Evolutionary conservation across 1,140 invertebrate species (phyloP).

Genomic region (Aleiodes sp.): DNA sequence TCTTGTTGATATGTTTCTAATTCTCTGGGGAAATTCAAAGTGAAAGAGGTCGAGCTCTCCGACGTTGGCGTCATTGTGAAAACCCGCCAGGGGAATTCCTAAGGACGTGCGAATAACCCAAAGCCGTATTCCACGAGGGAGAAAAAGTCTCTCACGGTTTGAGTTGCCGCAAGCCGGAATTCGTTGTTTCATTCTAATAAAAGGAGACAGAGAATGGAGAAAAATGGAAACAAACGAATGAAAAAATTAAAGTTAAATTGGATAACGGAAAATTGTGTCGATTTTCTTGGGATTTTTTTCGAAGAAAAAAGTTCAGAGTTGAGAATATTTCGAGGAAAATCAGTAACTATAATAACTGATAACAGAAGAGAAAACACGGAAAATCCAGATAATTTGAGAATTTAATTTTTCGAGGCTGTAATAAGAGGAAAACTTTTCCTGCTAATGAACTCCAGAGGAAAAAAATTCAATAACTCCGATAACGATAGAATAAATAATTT

Average conservation of each 20-base stretch:
- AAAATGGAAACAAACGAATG: conserved; percentile 2
- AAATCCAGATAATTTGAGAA: no score
- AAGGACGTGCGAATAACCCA: conserved; percentile 23
- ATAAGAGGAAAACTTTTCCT: no score
- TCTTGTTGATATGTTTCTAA: background rate
- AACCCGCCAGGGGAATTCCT: conserved; percentile 28
- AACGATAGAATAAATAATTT: no score
- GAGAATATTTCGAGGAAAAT: no score
- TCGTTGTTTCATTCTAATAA: background rate
- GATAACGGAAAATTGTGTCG: background rate
- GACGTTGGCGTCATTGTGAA: conserved; percentile 11
- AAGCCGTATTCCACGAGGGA: conserved; percentile 1
- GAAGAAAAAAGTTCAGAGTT: no score
- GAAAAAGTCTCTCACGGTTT: conserved; percentile 24
- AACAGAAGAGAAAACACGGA: no score
- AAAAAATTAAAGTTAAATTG: background rate
- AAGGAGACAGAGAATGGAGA: background rate
- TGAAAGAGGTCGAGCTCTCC: background rate
- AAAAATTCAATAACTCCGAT: no score
- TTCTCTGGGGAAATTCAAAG: conserved; percentile 1
- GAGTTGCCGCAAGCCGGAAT: conserved; percentile 2
- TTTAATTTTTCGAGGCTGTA: no score
- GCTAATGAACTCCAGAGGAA: no score
- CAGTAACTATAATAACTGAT: no score
- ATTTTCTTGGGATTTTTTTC: background rate